phyloP scores from a whole-genome alignment of 23 tunicate species.

The Diplosoma virens region DNA sequence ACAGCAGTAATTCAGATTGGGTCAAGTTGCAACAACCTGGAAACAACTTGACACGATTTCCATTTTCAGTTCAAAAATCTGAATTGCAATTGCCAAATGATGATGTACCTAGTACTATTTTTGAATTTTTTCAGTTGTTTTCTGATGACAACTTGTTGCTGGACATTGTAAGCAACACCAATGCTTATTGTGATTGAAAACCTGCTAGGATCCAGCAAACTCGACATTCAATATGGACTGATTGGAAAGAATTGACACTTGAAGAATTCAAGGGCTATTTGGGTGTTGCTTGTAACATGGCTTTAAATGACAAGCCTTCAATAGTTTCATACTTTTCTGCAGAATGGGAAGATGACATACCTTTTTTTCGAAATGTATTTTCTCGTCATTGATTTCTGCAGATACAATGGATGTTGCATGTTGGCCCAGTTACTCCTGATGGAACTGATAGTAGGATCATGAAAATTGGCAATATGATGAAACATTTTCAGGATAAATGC shows the following conservation, averaged over 20 bases:
- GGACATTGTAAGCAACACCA: not conserved
- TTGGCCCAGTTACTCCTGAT: not conserved
- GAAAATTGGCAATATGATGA: not conserved
- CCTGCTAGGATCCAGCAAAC: not conserved
- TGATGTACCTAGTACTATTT: not conserved
- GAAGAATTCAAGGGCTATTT: not conserved
- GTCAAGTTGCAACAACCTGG: not conserved
- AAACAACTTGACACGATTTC: not conserved
- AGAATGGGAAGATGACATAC: not conserved
- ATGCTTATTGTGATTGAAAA: not conserved
- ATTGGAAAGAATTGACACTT: not conserved
- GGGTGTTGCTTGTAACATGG: not conserved
- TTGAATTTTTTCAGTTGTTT: not conserved
- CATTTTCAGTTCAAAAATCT: not conserved
- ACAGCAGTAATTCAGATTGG: not conserved
- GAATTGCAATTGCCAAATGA: not conserved
- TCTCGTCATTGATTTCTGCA: not conserved
- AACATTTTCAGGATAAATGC: not conserved
- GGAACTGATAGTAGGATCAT: not conserved
- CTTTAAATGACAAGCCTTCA: not conserved
- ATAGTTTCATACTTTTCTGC: not conserved
- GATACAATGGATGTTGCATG: not conserved
- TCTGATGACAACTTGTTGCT: not conserved
- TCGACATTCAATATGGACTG: not conserved
- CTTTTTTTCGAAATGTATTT: not conserved